Base-by-base conservation (phyloP, 2,797 vertebrate genomes). In the Acridotheres tristis region DNA sequence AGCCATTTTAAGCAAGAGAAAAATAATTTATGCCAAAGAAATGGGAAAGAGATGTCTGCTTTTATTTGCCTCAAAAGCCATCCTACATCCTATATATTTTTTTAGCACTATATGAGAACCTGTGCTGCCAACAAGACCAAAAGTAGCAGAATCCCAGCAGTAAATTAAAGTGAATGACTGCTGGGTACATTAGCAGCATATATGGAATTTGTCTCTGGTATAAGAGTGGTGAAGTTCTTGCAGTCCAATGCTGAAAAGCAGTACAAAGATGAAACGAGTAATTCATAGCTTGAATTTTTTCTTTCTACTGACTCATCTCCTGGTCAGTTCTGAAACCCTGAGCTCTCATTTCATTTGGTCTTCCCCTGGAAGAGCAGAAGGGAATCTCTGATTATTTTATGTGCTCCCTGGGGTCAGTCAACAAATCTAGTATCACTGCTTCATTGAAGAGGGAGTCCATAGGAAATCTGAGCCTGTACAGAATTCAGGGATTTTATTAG, bases 321-420 rank as follows among this genome's bases (percentile, higher is more conserved):
- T 83, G 53, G 74, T 93, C 81, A 75, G 43, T 85, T 93, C 61
- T 85, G 84, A 92, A 94, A 92, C 51, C 42, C 42, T 57, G 42
- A 89, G 26, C 34, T 85, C 81, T 87, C 75, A 54, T 79, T 86
- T 87, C 23, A 82, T 67, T 68, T 72, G 34, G 45, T 57, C 34
- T 85, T 77, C 26, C 38, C 58, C 75, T 89, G 30, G n/a, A 93
- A 91, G 42, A 26, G 19, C 54, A 85, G 22, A 77, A 74, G 66
- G 53, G 65, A 89, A 88, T 68, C 50, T 55, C 82, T 84, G 66
- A 78, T 84, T 81, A 75, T 55, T 72, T 89, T 42, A 75, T 69
- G 79, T 11, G 57, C 6, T 89, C 69, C 34, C 12, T 0, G 12
- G 36, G 27, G 34, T 73, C 48, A 69, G 58, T 50, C 4, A 11